Percentiles rank a stretch among this genome's conserved stretches.
phyloP scores from a whole-genome alignment of 2,888 invertebrate genomes.

The Antitype chi region DNA sequence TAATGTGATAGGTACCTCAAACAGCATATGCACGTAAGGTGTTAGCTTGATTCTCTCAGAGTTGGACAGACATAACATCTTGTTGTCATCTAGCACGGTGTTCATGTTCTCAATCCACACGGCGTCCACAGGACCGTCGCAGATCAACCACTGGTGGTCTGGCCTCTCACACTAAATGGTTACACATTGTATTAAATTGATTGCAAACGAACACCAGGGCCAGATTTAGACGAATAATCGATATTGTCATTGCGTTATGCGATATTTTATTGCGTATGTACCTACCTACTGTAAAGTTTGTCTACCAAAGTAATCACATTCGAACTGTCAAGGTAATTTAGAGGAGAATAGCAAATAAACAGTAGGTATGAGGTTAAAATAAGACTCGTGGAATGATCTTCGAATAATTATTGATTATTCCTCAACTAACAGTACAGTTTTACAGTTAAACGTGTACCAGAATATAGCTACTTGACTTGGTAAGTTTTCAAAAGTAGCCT shows the following conservation, averaged over 20 bases:
- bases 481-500: background rate
- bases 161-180: constrained; percentile 83
- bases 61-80: constrained; percentile 97
- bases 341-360: no score
- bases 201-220: background rate
- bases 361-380: no score
- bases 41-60: constrained; percentile 97
- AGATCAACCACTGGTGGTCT: constrained; percentile 97
- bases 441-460: no score
- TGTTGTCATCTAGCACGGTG: constrained; percentile 97
- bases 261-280: background rate
- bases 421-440: no score
- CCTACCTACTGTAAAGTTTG: background rate
- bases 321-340: no score
- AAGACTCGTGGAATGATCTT: no score
- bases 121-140: constrained; percentile 98
- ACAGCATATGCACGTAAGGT: constrained; percentile 97
- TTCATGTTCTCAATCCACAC: constrained; percentile 99
- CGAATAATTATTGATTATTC: no score
- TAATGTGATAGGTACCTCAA: constrained; percentile 90
- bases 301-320: no score
- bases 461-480: background rate
- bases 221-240: background rate
- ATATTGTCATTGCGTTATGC: background rate
- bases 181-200: background rate